These are phyloP conservation scores for Homalodisca vitripennis DNA, from an alignment of 1,140 invertebrate genomes.

Conservation along the genomic window DNA sequence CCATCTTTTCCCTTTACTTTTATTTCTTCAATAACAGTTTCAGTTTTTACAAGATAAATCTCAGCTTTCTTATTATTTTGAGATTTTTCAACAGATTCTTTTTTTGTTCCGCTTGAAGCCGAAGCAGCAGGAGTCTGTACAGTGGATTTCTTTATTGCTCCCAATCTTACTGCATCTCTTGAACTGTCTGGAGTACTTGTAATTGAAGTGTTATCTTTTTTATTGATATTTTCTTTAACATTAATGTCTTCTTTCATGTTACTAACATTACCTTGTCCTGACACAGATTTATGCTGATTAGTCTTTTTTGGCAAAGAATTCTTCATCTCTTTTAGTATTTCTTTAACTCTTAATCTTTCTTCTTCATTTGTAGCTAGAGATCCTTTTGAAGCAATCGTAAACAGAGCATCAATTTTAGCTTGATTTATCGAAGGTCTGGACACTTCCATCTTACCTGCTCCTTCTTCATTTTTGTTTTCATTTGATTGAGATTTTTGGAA, in stretches of 20 bases:
- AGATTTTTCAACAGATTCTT: neutral
- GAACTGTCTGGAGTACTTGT: neutral
- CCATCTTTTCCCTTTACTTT: slow-evolving; percentile 42
- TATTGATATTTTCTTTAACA: neutral
- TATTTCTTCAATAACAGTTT: slow-evolving; percentile 42
- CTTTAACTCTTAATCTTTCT: slow-evolving; percentile 55
- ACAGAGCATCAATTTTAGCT: slow-evolving; percentile 10
- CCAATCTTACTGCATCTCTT: no score
- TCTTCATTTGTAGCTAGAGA: slow-evolving; percentile 48
- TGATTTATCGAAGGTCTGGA: slow-evolving; percentile 29
- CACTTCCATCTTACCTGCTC: slow-evolving; percentile 23
- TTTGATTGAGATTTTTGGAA: slow-evolving; percentile 41
- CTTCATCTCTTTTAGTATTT: slow-evolving; percentile 66
- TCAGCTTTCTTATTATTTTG: slow-evolving; percentile 35
- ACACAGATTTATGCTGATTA: slow-evolving; percentile 36
- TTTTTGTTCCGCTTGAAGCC: slow-evolving; percentile 1
- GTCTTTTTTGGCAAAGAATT: slow-evolving; percentile 59
- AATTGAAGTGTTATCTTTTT: neutral
- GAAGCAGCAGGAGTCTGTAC: slow-evolving; percentile 2
- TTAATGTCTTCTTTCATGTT: no score
- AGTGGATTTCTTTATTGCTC: slow-evolving; percentile 34
- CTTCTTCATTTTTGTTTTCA: slow-evolving; percentile 24
- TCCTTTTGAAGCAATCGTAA: slow-evolving; percentile 38
- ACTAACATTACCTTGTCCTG: slow-evolving; percentile 24
- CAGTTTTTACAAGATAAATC: slow-evolving; percentile 40